Evolutionary conservation across 2,888 invertebrate species (phyloP).

Genomic region (Osedax frankpressi): DNA sequence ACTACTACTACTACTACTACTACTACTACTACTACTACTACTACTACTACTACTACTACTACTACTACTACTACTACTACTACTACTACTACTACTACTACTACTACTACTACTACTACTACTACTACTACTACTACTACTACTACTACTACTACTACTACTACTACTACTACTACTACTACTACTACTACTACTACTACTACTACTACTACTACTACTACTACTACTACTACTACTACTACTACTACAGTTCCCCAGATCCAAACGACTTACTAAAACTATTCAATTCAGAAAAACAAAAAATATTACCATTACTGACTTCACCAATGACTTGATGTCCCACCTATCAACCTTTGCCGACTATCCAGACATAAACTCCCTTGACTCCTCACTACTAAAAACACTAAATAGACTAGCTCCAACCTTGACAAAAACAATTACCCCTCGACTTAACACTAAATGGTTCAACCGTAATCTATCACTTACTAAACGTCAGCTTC

Average conservation of each 20-base stretch:
- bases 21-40: neutral
- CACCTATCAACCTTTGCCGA: too few relatives aligned
- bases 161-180: neutral
- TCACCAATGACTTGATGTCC: too few relatives aligned
- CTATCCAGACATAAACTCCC: too few relatives aligned
- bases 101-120: slow-evolving; percentile 3
- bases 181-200: slow-evolving; percentile 2
- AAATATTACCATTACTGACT: too few relatives aligned
- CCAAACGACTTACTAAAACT: too few relatives aligned
- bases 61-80: slow-evolving; percentile 1
- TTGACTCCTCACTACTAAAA: too few relatives aligned
- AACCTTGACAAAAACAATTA: too few relatives aligned
- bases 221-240: slow-evolving; percentile 7
- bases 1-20: neutral
- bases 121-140: slow-evolving; percentile 6
- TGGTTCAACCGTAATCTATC: too few relatives aligned
- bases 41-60: slow-evolving; percentile 6
- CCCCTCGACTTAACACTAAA: too few relatives aligned
- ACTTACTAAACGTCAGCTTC: too few relatives aligned
- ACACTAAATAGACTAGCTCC: too few relatives aligned
- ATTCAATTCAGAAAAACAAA: too few relatives aligned
- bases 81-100: neutral
- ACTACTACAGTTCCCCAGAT: neutral
- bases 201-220: neutral
- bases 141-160: neutral